Evolutionary conservation across 2,113 vertebrate species (phyloP), one percentile per base, ranked within the genome.

Genomic region (Thinocorus orbignyianus): DNA sequence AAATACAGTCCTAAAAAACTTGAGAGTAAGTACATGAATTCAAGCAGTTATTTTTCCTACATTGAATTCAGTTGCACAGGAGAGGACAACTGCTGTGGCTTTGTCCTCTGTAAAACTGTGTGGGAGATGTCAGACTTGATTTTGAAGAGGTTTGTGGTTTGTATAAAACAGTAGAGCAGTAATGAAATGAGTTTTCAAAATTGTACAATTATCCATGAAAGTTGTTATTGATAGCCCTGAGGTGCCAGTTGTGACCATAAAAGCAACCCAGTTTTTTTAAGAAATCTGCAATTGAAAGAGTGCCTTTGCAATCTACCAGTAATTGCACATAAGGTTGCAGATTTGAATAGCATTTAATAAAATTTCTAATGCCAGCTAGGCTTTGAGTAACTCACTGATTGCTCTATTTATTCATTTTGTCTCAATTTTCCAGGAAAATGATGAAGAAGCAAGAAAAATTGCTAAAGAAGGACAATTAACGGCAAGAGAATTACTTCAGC

Each of bases 401-500:
- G 68, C 65, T 85, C 33, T 93, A 13, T 35, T 95, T 24, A 60
- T 81, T 91, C 3, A 2, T 84, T 95, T 86, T 11, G 1, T 97
- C 81, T 81, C 86, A 88, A 89, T 73, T 91, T 94, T 86, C 86
- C 89, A 99, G 98, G 97, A 98, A 95, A 98, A 99, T 72, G 98
- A 99, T 78, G 98, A 97, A 14, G 93, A 98, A 68, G 99, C 98
- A 2, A 96, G 95, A 81, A 94, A 95, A 82, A 98, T 99, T n/a
- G 98, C 99, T 60, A 98, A 97, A 95, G 98, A 95, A 49, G 99
- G 99, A 31, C 99, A 99, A 68, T 26, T 90, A 22, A 55, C 81
- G 16, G 98, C 98, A 76, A 97, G 99, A 89, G 98, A 99, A 55
- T 97, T 99, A 65, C 98, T 99, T 30, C 98, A 99, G 95, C 99